Base-by-base conservation (phyloP, 2,113 vertebrate genomes). In the Sialia sialis region DNA sequence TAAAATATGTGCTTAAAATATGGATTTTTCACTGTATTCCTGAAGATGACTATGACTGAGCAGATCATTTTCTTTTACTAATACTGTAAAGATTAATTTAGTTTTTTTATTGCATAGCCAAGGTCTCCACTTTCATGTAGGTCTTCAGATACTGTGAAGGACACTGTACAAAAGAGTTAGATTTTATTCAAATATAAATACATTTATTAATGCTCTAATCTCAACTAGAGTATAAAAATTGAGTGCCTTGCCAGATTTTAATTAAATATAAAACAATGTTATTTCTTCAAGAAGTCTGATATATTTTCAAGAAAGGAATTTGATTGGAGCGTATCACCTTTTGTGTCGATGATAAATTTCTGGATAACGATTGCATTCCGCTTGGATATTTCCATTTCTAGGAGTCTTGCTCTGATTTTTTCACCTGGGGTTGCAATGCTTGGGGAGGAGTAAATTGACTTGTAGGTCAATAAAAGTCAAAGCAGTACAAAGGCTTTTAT, bases 361-460 rank as follows among this genome's bases (percentile, higher is more conserved):
- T 55, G 64, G 44, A 10, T 89, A 79, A 60, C 9, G 22, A 15
- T 80, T 85, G 39, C 36, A 56, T 94, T 77, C 58, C 4, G 5
- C 51, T 77, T 78, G 79, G 52, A 27, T 68, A 81, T 88, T 39
- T 77, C 84, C 82, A 79, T 94, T 95, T 96, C 93, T 63, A 9
- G 52, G 70, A 95, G 23, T 69, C 73, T 67, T 88, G 30, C 79
- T 96, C 89, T 77, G 94, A 67, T 84, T 68, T 91, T 88, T 84
- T 83, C 85, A 82, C 74, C 62, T 91, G 75, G 67, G 29, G 54
- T 93, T 80, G 49, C 94, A 81, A 91, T 89, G 62, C 95, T 92
- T 89, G 85, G 76, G 74, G 89, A 93, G 96, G 91, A 97, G 82
- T 51, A 84, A 88, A 93, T 63, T 90, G 91, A 93, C 89, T 78